Evolutionary conservation across 2,888 invertebrate genomes (phyloP), one percentile per base, ranked within the genome.

Genomic region (Tigriopus californicus): DNA sequence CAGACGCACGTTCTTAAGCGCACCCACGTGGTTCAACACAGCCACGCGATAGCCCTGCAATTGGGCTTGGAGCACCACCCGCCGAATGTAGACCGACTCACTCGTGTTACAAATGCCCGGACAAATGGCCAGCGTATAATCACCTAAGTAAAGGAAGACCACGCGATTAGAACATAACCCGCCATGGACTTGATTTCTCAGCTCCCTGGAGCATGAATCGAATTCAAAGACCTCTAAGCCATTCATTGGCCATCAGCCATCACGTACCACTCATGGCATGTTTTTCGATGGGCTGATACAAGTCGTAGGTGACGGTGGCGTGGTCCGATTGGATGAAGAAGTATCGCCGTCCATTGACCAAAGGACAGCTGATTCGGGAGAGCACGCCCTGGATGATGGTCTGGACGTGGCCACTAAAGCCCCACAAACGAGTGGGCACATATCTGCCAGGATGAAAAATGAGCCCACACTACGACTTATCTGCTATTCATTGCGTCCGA

Each of bases 71-170:
- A 89, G 85, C 11, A 92, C 90, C 71, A 89, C 89, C 18, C 58
- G 18, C 40, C 91, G 78, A 62, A 94, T 88, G 73, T 94, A 94
- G 56, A 89, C 84, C 68, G 87, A 88, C 73, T 94, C 92, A 51
- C 91, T 91, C 51, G 86, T 86, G 73, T 92, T 94, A 54, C 90
- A 90, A 67, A 94, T 91, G 62, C 92, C 92, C 54, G 89, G 85
- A 67, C 87, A 87, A 66, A 91, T 82, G 12, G 87, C 86, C 62
- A 91, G 79, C 3, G 87, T 88, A 65, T 86, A 78, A 70, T 88
- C 86, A 76, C 86, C 89, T 88, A 70, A 18, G 74, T 73, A 67
- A 13, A 12, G 11, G 41, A 41, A 41, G 11, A 41, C 11, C 11
- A 41, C 13, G 41, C 11, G 13, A n/a, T n/a, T n/a, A 13, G 13